Evolutionary conservation across 2,797 vertebrate species (phyloP), one percentile per base, ranked within the genome.

Genomic region (Danio aesculapii): DNA sequence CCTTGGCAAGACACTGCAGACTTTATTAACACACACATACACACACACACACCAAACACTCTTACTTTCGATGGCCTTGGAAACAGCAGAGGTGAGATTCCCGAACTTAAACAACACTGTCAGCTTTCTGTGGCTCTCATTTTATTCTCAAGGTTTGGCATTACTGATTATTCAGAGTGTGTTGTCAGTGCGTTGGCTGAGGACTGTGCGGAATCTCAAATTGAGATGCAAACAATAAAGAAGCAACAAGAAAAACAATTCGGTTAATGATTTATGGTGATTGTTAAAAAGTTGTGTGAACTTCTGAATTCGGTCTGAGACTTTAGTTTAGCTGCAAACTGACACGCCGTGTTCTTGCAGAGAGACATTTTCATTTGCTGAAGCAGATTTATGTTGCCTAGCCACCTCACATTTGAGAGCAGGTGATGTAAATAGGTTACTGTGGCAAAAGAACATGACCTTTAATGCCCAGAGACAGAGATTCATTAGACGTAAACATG

Each of bases 51-150:
- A 59, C 19, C 39, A 64, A 39, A 62, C 53, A 50, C 16, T 59
- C 43, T 44, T 17, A 12, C 62, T 78, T 16, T 91, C 91, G 89
- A 85, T 41, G 79, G 82, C 67, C 79, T 89, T 69, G 53, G 43
- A 78, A 69, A 67, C 52, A 39, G 44, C 63, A 49, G 53, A 77
- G 14, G 75, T 68, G 52, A 77, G 17, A 49, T 68, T 47, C 16
- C 53, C 14, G 8, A 49, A 77, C 86, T 85, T 84, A 86, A 8
- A 64, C 17, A 55, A 21, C 17, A n/a, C 41, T 14, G 30, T 8
- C 39, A 44, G 13, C 10, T 49, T 68, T 30, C 83, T 74, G 80
- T 84, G 77, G 84, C 30, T 64, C 78, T 86, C 61, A 75, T 76
- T 83, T 55, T 39, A 69, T 73, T 47, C 46, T 49, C 11, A 30